Evolutionary conservation across 2,888 invertebrate species (phyloP), one percentile per base, ranked within the genome.

Genomic region (Oligia strigilis): DNA sequence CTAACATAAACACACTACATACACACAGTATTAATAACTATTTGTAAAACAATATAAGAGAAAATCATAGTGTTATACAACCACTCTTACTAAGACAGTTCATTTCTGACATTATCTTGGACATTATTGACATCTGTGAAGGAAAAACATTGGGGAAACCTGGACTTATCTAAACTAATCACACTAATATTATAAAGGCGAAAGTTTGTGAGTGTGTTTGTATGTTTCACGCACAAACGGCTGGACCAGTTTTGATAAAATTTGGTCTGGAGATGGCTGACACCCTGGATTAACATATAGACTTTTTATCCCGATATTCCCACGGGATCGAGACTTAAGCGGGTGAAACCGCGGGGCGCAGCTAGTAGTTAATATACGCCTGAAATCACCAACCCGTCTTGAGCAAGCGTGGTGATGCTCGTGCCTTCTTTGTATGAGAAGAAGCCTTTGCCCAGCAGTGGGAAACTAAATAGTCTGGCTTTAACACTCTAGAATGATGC

Each of bases 1-100:
- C 58, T 74, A 83, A 49, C 49, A 17, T 72, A 65, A 66, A 75
- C 81, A 84, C 84, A 75, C 80, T 83, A 75, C 55, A 77, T 60
- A 77, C 71, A 78, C 52, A 64, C 62, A 36, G 64, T 64, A 80
- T 69, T 80, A 55, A 49, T 62, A 40, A 58, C 43, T 13, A 64
- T 29, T 46, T 62, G 14, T 81, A 52, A 75, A 73, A 71, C 14
- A 66, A 36, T 66, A 17, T 13, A 23, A 43, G 9, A 77, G n/a
- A 60, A 72, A 65, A 40, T 40, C 49, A 36, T 19, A 69, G 8
- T 46, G 46, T 40, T 36, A 43, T 13, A 23, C 46, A 29, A 58
- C 3, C 17, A 58, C 17, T 58, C 46, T 58, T 79, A 36, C 5
- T 19, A 46, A 73, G 1, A 19, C 19, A 4, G 11, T 65, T 19